Base-by-base conservation (phyloP, 2,797 vertebrate genomes). In the Ptychadena robeensis region DNA sequence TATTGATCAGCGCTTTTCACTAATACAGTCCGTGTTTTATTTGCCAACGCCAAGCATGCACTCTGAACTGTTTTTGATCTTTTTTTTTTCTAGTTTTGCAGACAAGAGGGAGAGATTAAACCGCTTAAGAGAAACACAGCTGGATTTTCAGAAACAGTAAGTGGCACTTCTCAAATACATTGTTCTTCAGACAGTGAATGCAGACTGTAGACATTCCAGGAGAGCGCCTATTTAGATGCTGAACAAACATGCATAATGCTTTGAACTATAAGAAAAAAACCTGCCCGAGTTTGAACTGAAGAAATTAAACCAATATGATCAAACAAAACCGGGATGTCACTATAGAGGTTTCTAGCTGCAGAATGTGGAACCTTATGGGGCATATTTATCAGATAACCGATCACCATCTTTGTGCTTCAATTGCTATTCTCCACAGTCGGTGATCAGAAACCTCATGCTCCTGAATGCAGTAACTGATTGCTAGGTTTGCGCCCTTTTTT, bases 141-240 rank as follows among this genome's bases (percentile, higher is more conserved):
- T 96, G 85, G 92, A 94, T 88, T 96, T 97, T 90, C 96, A 98
- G 73, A 95, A 96, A 73, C 95, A 96, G 98, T 98, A 92, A 92
- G 93, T 91, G 65, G 38, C 40, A 2, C 9, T 83, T 86, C 22
- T 40, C 40, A 79, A 68, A 73, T 18, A 69, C 44, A 8, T 35
- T 9, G 28, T 18, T 66, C 64, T 77, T 53, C 30, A 79, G 32
- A 57, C 48, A 53, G 27, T 35, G 14, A 79, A 38, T 11, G 27
- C 9, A 35, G 65, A n/a, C 37, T 38, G 37, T 38, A 38, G 37
- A 53, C 44, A 53, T 53, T 53, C 44, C 44, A 22, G 44, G 44
- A 53, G 44, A 53, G 2, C 2, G 5, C 7, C 44, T 12, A 9
- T 0, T n/a, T n/a, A 34, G 34, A 67, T 34, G 65, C 35, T 15